phyloP scores from a whole-genome alignment of 2,888 invertebrate genomes.

The Calliphora vomitoria region DNA sequence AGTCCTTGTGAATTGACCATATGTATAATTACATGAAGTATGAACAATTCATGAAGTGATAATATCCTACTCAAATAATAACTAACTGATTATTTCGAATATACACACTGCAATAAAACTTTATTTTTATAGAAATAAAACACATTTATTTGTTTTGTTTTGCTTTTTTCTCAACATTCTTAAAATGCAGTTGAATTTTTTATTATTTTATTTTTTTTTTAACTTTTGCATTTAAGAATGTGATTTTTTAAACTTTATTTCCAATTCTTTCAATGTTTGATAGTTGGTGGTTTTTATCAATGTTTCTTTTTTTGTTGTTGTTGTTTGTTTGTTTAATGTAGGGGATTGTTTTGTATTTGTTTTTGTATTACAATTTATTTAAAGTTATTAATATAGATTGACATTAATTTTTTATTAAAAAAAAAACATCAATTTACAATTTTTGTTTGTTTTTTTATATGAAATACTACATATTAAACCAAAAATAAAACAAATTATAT shows the following conservation, averaged over 20 bases:
- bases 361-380: constrained; percentile 24
- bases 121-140: constrained; percentile 45
- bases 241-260: constrained; percentile 68
- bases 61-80: too few species aligned
- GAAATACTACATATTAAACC: constrained; percentile 5
- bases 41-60: too few species aligned
- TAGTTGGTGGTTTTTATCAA: constrained; percentile 65
- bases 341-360: constrained; percentile 20
- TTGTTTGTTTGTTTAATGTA: constrained; percentile 29
- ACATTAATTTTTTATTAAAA: constrained; percentile 15
- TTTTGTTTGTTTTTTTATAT: neutral
- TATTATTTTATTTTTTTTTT: neutral
- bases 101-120: neutral
- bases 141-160: constrained; percentile 34
- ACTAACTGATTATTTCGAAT: too few species aligned
- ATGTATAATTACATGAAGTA: too few species aligned
- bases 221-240: constrained; percentile 59
- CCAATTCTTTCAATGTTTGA: constrained; percentile 66
- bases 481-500: constrained; percentile 17
- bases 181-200: constrained; percentile 46
- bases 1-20: too few species aligned
- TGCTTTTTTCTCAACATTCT: constrained; percentile 57
- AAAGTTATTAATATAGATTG: constrained; percentile 39
- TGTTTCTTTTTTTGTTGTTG: constrained; percentile 40
- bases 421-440: constrained; percentile 62